Percentiles rank a stretch among this genome's conserved stretches.
Evolutionary conservation across 2,888 invertebrate species (phyloP).

Genomic region (Myopa testacea): DNA sequence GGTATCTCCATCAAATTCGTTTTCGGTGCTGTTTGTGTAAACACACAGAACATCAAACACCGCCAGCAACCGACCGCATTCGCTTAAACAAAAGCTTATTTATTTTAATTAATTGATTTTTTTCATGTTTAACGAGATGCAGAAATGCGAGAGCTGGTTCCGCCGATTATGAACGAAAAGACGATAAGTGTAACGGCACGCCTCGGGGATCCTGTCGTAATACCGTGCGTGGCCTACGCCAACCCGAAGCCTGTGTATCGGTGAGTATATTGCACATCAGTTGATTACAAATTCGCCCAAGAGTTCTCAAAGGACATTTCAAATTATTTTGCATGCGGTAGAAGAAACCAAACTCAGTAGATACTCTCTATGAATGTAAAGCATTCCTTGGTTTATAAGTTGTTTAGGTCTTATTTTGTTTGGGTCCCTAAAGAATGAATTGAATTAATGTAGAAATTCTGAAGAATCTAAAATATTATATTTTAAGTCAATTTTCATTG

Average conservation of each 20-base stretch:
- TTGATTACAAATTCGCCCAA: not conserved
- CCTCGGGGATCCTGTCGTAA: conserved; percentile 71
- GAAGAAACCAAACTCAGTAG: not conserved
- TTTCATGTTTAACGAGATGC: conserved; percentile 20
- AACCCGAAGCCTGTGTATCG: conserved; percentile 73
- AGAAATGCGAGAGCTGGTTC: conserved; percentile 72
- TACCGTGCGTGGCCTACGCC: conserved; percentile 75
- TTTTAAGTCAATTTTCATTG: too few species aligned
- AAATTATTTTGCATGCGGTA: not conserved
- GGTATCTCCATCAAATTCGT: conserved; percentile 3
- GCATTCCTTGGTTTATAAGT: not conserved
- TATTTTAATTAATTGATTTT: conserved; percentile 24
- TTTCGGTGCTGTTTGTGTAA: not conserved
- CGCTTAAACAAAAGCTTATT: not conserved
- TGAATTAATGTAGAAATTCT: too few species aligned
- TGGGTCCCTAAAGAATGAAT: too few species aligned
- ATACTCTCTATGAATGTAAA: not conserved
- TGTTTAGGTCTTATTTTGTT: too few species aligned
- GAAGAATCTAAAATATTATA: too few species aligned
- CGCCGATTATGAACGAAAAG: conserved; percentile 73
- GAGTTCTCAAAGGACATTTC: too few species aligned
- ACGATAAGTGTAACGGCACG: conserved; percentile 69
- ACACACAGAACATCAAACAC: not conserved
- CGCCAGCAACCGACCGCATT: not conserved
- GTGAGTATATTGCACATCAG: conserved; percentile 64